Conservation (phyloP, 2,797 vertebrate species). For the Acipenser ruthenus region DNA sequence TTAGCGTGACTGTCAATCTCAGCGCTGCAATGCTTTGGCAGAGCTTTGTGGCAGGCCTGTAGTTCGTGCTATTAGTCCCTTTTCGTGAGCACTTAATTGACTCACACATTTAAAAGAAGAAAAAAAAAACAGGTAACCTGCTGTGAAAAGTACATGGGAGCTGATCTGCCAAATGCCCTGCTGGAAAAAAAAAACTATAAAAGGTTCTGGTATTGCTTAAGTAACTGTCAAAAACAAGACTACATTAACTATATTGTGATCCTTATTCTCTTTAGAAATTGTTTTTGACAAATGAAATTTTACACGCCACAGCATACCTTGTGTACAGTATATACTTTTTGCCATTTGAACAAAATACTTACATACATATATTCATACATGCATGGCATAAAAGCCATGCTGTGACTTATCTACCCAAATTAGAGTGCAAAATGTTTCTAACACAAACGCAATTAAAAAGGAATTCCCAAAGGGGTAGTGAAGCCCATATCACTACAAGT, state of each 20-base stretch:
- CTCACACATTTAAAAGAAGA: constrained; percentile 32
- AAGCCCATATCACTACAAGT: too few species aligned
- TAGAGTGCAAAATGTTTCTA: too few species aligned
- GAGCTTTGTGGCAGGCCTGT: too few species aligned
- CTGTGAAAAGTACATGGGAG: constrained; percentile 31
- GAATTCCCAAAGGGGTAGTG: too few species aligned
- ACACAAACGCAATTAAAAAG: too few species aligned
- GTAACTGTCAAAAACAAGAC: constrained; percentile 44
- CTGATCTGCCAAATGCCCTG: constrained; percentile 36
- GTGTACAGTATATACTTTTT: constrained; percentile 27
- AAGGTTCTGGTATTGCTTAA: constrained; percentile 41
- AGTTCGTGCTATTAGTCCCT: constrained; percentile 15
- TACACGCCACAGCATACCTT: constrained; percentile 39
- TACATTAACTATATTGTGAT: constrained; percentile 38
- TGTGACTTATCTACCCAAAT: not conserved
- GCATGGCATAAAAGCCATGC: not conserved
- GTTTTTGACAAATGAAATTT: constrained; percentile 47
- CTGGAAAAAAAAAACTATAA: constrained; percentile 29
- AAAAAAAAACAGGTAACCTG: constrained; percentile 33
- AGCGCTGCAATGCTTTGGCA: too few species aligned
- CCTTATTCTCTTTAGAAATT: constrained; percentile 42
- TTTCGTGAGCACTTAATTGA: constrained; percentile 30
- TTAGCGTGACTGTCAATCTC: too few species aligned
- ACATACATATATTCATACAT: too few species aligned
- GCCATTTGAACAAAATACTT: constrained; percentile 28